phyloP scores from a whole-genome alignment of 2,113 vertebrate genomes.

The Sphyrna mokarran region DNA sequence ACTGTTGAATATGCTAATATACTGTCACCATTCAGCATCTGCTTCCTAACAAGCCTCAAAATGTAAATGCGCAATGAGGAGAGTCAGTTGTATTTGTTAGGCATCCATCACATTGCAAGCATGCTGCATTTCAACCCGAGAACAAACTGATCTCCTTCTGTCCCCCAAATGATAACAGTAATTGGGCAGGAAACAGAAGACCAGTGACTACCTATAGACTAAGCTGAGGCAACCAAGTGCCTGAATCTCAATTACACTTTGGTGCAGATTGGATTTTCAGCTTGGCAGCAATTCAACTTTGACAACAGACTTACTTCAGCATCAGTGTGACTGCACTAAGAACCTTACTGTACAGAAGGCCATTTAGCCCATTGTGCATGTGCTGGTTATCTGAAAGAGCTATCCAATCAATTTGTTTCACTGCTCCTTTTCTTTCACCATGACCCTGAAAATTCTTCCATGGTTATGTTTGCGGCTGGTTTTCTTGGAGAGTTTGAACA shows the following conservation, averaged over 20 bases:
- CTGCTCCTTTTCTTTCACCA: background rate
- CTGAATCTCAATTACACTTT: background rate
- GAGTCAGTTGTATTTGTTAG: background rate
- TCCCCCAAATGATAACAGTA: constrained; percentile 21
- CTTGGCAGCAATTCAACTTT: background rate
- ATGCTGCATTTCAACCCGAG: background rate
- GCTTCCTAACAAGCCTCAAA: background rate
- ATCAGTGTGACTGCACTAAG: background rate
- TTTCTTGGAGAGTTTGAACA: too few species aligned
- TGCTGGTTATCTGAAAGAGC: background rate
- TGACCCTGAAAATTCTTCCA: background rate
- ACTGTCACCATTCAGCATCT: background rate
- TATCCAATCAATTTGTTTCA: background rate
- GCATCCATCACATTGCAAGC: background rate
- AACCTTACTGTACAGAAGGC: background rate
- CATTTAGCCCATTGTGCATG: background rate
- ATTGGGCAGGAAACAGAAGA: constrained; percentile 16
- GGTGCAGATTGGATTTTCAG: background rate
- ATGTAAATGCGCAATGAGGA: background rate
- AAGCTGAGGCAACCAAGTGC: background rate
- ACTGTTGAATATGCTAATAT: background rate
- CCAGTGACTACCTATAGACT: background rate
- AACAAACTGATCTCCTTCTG: constrained; percentile 8
- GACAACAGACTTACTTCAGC: background rate
- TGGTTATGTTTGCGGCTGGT: too few species aligned